A percentile compares a stretch with the other conserved stretches of the same genome.
Evolutionary conservation across 2,113 vertebrate genomes (phyloP).

Genomic region (Psilopsiagon aymara): DNA sequence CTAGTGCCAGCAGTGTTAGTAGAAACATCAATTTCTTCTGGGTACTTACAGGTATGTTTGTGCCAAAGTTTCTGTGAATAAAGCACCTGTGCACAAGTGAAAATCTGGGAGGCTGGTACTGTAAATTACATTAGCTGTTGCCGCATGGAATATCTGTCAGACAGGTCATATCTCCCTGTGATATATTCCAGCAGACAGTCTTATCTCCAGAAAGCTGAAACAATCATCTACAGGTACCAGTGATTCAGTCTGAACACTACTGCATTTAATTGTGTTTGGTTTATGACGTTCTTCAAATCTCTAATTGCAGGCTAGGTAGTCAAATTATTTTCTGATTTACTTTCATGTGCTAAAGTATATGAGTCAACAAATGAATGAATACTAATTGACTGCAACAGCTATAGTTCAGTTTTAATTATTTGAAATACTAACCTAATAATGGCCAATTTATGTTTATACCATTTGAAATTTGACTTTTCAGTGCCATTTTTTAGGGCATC

Average conservation of each 20-base stretch:
- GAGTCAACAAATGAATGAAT: constrained; percentile 55
- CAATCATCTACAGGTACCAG: background rate
- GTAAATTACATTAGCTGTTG: background rate
- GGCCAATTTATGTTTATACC: background rate
- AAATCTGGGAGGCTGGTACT: background rate
- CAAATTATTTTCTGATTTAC: constrained; percentile 59
- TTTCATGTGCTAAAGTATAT: constrained; percentile 21
- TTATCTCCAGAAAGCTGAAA: background rate
- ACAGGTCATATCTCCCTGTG: background rate
- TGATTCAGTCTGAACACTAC: background rate
- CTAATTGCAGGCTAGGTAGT: constrained; percentile 27
- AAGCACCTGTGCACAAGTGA: background rate
- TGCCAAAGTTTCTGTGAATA: background rate
- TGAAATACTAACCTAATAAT: constrained; percentile 39
- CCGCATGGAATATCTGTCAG: background rate
- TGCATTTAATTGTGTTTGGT: constrained; percentile 13
- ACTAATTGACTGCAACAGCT: constrained; percentile 47
- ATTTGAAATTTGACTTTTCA: constrained; percentile 10
- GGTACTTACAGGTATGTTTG: background rate
- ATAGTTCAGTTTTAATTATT: constrained; percentile 45
- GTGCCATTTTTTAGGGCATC: constrained; percentile 4
- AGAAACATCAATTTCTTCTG: background rate
- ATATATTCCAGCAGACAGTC: background rate
- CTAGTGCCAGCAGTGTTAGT: background rate
- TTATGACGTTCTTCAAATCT: constrained; percentile 24